Base-by-base conservation (phyloP, 2,797 vertebrate genomes). In the Thripadectes ignobilis region DNA sequence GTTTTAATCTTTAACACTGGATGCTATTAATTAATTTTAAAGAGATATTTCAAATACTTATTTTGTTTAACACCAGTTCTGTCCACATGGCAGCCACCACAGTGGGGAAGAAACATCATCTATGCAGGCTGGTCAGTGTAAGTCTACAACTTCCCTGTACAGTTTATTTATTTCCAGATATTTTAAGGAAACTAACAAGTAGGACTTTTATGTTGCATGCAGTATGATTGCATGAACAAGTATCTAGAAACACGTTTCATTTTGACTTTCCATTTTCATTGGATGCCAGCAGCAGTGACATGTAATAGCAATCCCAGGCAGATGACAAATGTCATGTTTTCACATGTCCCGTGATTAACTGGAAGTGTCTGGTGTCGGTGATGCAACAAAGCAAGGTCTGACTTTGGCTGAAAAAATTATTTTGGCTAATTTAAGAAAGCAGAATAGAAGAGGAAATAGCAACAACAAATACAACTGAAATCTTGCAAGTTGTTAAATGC, bases 391-490 rank as follows among this genome's bases (percentile, higher is more conserved):
- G 73, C 67, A 22, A 80, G 49, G 57, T 91, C 88, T 45, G 80
- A 88, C 69, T 96, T 94, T 96, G 93, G 80, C 83, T 91, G 85
- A 89, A 95, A 96, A 95, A 45, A 46, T 22, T 81, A 92, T 88
- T 96, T 94, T 95, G 95, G 78, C 91, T 97, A 96, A 86, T 85
- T 93, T 86, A 95, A 95, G 90, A 95, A 93, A 80, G 89, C 67
- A 51, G 62, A 93, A 95, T 65, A 94, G 65, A 84, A 91, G 75
- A 89, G 91, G 84, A 94, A 91, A 68, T 34, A 85, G 89, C 71
- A 93, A 95, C 84, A 87, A 89, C 81, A 95, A 79, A 88, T 74
- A 49, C 54, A 85, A 79, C 38, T 67, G 61, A 77, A 91, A 84
- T 66, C 72, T 94, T 92, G 69, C 3, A 0, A 91, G 57, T 55